Base-by-base conservation (phyloP, 92 coral and sea anemone species). In the Palythoa grandiflora region DNA sequence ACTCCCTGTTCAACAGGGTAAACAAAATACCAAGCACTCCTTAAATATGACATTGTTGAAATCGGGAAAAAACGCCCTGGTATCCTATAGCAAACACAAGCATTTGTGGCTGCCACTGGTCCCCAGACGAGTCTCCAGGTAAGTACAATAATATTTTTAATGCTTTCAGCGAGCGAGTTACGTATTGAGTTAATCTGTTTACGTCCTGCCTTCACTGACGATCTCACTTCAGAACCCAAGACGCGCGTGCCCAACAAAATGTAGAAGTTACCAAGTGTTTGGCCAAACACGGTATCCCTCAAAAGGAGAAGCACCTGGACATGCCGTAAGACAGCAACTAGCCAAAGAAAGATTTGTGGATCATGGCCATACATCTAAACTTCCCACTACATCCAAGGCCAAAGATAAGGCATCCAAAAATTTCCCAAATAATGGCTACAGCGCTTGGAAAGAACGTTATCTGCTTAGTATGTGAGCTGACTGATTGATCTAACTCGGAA, bases 261-360 rank as follows among this genome's bases (percentile, higher is more conserved):
- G 79, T 19, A 13, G n/a, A 75, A 75, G 47, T 47, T 75, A 37
- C 79, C 60, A 75, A 75, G 79, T 75, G 44, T 75, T 75, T 75
- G 55, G 60, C 79, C 57, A 21, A 48, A 75, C 28, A 53, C 17
- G 2, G 79, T 17, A 75, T 37, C 48, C 44, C 38, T 20, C 14
- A 20, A 44, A 44, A 44, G 7, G 50, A 44, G 50, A 1, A 2
- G 6, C 3, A 44, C 50, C 7, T 44, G 7, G 6, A 63, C n/a
- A 63, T 19, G 11, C 19, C 19, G 70, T 63, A 68, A 68, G 37
- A 2, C 73, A 20, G 37, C 14, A 14, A 44, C 50, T 44, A 44
- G 50, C 50, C 50, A 4, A 8, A 4, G 50, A 7, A 44, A 7
- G n/a, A n/a, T n/a, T n/a, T n/a, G n/a, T n/a, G n/a, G n/a, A 44